phyloP scores from a whole-genome alignment of 2,113 vertebrate genomes.

The Amblyopsis rosae region DNA sequence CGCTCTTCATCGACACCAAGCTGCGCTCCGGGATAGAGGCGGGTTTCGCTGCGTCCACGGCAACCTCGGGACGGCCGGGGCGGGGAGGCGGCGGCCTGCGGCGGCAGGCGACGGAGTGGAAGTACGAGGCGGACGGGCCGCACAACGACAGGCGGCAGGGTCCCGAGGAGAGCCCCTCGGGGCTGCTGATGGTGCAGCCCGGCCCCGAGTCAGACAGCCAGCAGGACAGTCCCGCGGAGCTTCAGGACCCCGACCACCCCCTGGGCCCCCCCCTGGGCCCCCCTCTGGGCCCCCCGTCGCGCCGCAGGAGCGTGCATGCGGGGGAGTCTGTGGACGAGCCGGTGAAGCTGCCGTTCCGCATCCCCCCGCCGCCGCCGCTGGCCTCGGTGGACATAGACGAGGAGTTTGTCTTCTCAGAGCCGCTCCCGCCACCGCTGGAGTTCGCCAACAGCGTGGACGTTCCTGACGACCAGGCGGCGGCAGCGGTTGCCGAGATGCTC shows the following conservation, averaged over 20 bases:
- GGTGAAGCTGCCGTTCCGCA: slow-evolving; percentile 88
- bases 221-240: slow-evolving; percentile 64
- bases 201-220: slow-evolving; percentile 70
- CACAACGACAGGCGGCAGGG: slow-evolving; percentile 77
- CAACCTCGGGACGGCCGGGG: slow-evolving; percentile 75
- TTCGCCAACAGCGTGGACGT: slow-evolving; percentile 98
- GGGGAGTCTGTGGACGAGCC: slow-evolving; percentile 88
- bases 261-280: slow-evolving; percentile 51
- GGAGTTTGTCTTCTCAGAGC: slow-evolving; percentile 93
- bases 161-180: slow-evolving; percentile 81
- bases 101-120: slow-evolving; percentile 87
- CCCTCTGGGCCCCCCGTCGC: slow-evolving; percentile 67
- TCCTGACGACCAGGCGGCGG: slow-evolving; percentile 83
- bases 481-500: slow-evolving; percentile 80
- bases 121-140: slow-evolving; percentile 80
- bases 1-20: slow-evolving; percentile 95
- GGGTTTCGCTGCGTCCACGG: slow-evolving; percentile 74
- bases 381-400: slow-evolving; percentile 94
- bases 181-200: slow-evolving; percentile 95
- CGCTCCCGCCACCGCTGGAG: slow-evolving; percentile 93
- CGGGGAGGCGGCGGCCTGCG: slow-evolving; percentile 74
- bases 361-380: slow-evolving; percentile 91
- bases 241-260: slow-evolving; percentile 77
- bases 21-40: slow-evolving; percentile 86
- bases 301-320: slow-evolving; percentile 82